phyloP scores from a whole-genome alignment of 2,113 vertebrate species.

The Garra rufa region DNA sequence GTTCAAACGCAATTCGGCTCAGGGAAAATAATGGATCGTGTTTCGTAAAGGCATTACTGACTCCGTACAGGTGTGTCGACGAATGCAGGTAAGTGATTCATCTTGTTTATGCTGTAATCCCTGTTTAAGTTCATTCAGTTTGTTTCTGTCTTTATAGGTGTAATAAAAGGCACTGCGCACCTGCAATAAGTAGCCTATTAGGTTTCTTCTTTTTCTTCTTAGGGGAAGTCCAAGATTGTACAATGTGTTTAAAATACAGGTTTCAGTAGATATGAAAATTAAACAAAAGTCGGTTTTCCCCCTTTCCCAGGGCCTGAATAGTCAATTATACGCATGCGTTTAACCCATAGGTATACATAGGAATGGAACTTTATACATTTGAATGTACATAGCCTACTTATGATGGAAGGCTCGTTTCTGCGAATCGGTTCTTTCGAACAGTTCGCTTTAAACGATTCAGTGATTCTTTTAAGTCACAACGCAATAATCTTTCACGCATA shows the following conservation, averaged over 20 bases:
- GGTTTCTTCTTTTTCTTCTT: slow-evolving; percentile 21
- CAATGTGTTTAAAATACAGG: background rate
- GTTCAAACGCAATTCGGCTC: background rate
- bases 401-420: background rate
- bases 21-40: slow-evolving; percentile 46
- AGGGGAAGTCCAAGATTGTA: slow-evolving; percentile 30
- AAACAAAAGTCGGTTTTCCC: background rate
- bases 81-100: slow-evolving; percentile 54
- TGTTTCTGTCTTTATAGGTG: background rate
- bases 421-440: slow-evolving; percentile 24
- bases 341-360: background rate
- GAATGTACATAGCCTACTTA: background rate
- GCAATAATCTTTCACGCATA: background rate
- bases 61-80: slow-evolving; percentile 47
- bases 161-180: background rate
- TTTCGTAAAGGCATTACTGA: slow-evolving; percentile 43
- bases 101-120: background rate
- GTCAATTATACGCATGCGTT: background rate
- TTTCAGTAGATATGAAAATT: background rate
- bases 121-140: background rate
- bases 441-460: background rate
- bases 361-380: background rate
- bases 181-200: background rate
- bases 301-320: no score
- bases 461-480: background rate